Evolutionary conservation across 2,113 vertebrate genomes (phyloP), one percentile per base, ranked within the genome.

Genomic region (Elgaria multicarinata): DNA sequence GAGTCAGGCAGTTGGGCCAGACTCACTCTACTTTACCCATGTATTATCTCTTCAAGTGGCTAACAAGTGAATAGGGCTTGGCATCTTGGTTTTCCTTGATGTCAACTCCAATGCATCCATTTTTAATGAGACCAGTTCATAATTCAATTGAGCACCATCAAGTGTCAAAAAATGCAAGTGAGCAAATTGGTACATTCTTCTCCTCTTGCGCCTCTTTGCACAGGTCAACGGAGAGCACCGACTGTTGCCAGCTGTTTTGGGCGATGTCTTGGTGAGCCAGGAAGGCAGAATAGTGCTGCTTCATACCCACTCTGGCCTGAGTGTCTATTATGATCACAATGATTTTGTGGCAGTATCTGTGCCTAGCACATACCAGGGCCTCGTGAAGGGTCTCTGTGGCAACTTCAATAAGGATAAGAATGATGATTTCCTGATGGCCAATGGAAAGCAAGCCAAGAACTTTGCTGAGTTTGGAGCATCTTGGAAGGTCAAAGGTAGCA

Each of bases 311-410:
- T 97, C 97, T 91, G 96, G 96, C 33, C 88, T 97, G 42, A 94
- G 58, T 44, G 95, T 97, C 12, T 91, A 94, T 28, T 97, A 97
- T 44, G 96, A 97, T 90, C 96, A 96, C 93, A 85, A 94, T 7
- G 94, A 96, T 71, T 50, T 92, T 55, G 94, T 97, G 42, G 77
- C 95, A 39, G 84, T 97, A 26, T 93, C 81, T 16, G 55, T 97
- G 69, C 85, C 94, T 12, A 12, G 62, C 13, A 77, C 33, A 83
- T 93, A 84, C 67, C 55, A 79, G 31, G 89, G 91, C 69, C 71
- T 87, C 16, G 2, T 90, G 69, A 86, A 88, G 18, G 93, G 93
- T 22, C 76, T 94, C 6, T 94, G 93, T 46, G 92, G 91, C 44
- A 92, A 94, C 82, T 97, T 93, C 89, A 96, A 97, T 39, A 87